Percentiles rank a stretch among this genome's conserved stretches.
Conservation (phyloP, 2,113 vertebrate genomes). For the Anas platyrhynchos region DNA sequence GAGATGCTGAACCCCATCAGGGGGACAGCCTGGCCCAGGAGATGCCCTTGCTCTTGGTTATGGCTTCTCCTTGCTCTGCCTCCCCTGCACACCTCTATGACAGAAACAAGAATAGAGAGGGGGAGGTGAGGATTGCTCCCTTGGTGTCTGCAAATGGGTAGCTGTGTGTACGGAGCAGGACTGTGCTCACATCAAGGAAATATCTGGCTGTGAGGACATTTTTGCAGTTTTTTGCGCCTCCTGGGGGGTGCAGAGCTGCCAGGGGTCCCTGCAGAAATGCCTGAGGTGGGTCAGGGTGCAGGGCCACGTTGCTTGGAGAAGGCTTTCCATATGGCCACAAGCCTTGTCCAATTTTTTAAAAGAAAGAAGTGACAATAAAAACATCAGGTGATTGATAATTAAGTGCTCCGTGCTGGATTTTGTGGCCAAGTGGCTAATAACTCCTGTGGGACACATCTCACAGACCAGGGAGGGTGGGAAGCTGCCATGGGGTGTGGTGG, state of each 20-base stretch:
- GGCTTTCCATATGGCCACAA: too few species aligned
- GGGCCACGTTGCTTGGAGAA: too few species aligned
- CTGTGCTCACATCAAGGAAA: not conserved
- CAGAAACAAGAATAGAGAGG: not conserved
- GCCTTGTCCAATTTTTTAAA: too few species aligned
- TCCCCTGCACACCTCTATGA: not conserved
- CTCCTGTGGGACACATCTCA: not conserved
- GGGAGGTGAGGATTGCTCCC: not conserved
- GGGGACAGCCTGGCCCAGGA: not conserved
- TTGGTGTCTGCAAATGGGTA: not conserved
- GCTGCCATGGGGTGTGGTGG: not conserved
- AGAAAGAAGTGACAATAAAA: too few species aligned
- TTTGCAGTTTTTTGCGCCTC: not conserved
- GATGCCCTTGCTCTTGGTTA: not conserved
- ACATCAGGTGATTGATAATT: too few species aligned
- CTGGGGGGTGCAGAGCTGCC: not conserved
- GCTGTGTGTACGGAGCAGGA: not conserved
- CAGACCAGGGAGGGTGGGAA: not conserved
- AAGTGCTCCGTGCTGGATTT: too few species aligned
- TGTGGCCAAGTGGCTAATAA: not conserved
- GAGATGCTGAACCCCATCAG: not conserved
- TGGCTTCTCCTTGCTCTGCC: not conserved
- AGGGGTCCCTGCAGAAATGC: not conserved
- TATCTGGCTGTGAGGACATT: fast-evolving
- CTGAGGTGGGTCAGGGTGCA: too few species aligned